These are phyloP conservation scores for Trachelus tabidus DNA, from an alignment of 2,888 invertebrate species.

Conservation along the genomic window DNA sequence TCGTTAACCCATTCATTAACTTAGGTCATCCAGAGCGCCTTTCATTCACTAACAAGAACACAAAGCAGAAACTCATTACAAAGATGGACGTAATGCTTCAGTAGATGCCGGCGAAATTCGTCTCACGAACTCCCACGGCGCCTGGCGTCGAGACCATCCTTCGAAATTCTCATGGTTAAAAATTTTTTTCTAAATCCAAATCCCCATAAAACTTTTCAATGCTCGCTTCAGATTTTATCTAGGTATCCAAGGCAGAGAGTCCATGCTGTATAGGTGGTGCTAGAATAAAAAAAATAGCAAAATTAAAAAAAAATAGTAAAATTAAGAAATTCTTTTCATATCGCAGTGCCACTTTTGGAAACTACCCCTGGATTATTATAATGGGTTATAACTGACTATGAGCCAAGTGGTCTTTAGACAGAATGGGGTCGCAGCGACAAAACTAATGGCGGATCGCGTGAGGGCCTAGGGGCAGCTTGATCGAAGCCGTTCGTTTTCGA, in stretches of 20 bases:
- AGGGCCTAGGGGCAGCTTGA: background rate
- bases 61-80: slow-evolving; percentile 19
- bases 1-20: slow-evolving; percentile 42
- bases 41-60: slow-evolving; percentile 19
- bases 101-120: slow-evolving; percentile 31
- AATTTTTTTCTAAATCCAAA: background rate
- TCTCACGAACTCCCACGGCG: slow-evolving; percentile 37
- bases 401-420: background rate
- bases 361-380: background rate
- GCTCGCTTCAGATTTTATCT: background rate
- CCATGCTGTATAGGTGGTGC: background rate
- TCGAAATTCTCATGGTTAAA: background rate
- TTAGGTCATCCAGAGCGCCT: slow-evolving; percentile 12
- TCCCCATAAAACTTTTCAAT: too few species aligned
- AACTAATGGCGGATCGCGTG: background rate
- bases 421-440: background rate
- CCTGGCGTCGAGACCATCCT: slow-evolving; percentile 3
- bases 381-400: background rate
- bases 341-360: background rate
- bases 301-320: background rate
- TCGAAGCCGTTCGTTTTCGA: background rate
- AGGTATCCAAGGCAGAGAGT: background rate
- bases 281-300: background rate
- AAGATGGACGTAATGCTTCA: slow-evolving; percentile 14
- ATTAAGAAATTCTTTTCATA: background rate